A percentile compares a stretch with the other conserved stretches of the same genome.
Conservation (phyloP, 2,113 vertebrate genomes). For the Dromiciops gliroides region DNA sequence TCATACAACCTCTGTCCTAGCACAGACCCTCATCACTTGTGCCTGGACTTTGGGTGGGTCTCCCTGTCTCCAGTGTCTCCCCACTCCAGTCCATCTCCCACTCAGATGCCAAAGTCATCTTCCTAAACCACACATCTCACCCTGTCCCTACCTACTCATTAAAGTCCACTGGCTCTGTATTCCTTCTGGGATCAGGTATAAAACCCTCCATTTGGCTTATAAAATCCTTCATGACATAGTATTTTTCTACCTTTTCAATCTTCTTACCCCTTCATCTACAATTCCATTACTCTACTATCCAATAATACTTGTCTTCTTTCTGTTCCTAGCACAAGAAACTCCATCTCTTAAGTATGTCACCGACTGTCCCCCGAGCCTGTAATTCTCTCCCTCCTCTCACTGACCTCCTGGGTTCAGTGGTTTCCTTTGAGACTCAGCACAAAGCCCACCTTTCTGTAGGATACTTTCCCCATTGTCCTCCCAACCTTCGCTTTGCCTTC, state of each 20-base stretch:
- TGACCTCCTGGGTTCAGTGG: not conserved
- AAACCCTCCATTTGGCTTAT: not conserved
- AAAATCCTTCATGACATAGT: not conserved
- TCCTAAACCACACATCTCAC: not conserved
- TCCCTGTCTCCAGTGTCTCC: not conserved
- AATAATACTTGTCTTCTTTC: not conserved
- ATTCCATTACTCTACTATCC: not conserved
- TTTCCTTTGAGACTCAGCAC: not conserved
- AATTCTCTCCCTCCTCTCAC: not conserved
- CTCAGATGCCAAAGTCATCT: not conserved
- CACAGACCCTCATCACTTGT: not conserved
- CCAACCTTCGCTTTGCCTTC: not conserved
- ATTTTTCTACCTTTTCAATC: not conserved
- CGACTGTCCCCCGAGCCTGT: no score
- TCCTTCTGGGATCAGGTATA: not conserved
- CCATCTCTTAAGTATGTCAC: not conserved
- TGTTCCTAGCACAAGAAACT: not conserved
- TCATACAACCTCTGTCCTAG: not conserved
- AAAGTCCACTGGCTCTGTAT: not conserved
- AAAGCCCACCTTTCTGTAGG: not conserved
- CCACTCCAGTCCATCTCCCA: not conserved
- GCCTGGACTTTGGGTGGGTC: not conserved
- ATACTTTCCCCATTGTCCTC: not conserved
- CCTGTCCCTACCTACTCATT: not conserved
- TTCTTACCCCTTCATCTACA: not conserved